phyloP scores from a whole-genome alignment of 2,113 vertebrate species.

The Camelus dromedarius region DNA sequence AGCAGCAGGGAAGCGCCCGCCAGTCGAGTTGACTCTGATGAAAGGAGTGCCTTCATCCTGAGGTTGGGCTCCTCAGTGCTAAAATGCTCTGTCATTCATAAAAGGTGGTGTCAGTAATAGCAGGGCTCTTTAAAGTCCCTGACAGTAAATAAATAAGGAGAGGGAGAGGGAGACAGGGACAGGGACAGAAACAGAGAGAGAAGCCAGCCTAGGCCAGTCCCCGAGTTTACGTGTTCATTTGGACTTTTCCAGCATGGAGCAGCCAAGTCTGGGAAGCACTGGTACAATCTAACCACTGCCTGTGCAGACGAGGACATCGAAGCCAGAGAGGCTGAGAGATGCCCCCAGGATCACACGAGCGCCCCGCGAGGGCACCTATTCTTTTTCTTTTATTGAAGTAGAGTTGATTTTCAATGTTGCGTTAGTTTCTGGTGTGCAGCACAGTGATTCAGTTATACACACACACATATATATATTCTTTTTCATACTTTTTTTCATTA shows the following conservation, averaged over 20 bases:
- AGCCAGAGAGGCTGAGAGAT: rapidly evolving
- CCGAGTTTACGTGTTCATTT: rapidly evolving
- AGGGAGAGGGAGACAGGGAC: too few relatives aligned
- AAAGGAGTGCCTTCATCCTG: neutral
- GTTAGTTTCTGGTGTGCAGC: too few relatives aligned
- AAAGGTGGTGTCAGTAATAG: neutral
- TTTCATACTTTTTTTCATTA: too few relatives aligned
- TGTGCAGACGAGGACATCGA: rapidly evolving
- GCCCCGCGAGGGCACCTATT: rapidly evolving
- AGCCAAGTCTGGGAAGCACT: neutral
- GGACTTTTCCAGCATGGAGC: rapidly evolving
- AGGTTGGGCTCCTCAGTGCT: neutral
- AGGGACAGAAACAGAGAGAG: neutral
- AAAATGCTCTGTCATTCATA: neutral
- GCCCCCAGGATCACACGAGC: neutral
- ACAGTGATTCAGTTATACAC: too few relatives aligned
- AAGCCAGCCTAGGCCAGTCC: too few relatives aligned
- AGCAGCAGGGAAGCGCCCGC: rapidly evolving
- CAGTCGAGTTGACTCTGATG: too few relatives aligned
- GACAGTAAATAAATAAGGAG: neutral
- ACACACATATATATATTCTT: too few relatives aligned
- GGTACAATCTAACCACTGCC: rapidly evolving
- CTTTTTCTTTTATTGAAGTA: too few relatives aligned
- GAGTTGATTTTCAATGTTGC: too few relatives aligned
- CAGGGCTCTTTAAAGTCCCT: neutral